phyloP scores from a whole-genome alignment of 2,888 invertebrate genomes.

The Pinctada fucata region DNA sequence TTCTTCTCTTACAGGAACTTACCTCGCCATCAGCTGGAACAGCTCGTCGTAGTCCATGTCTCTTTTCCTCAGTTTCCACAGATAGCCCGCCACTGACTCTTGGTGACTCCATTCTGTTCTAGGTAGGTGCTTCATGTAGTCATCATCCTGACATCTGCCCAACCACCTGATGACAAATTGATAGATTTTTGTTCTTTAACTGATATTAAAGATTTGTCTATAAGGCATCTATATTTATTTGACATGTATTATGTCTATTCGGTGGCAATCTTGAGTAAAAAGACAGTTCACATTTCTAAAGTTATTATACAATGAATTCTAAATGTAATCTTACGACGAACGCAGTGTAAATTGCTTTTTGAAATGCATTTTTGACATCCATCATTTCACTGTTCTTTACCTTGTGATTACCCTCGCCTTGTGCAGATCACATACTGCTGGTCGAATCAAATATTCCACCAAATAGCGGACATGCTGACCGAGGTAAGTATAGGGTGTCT shows the following conservation, averaged over 20 bases:
- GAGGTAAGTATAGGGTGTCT: conserved; percentile 31
- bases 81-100: conserved; percentile 33
- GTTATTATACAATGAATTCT: too few relatives aligned
- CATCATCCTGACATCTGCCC: conserved; percentile 38
- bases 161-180: conserved; percentile 29
- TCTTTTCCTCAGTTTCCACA: conserved; percentile 34
- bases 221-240: too few relatives aligned
- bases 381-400: conserved; percentile 3
- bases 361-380: background rate
- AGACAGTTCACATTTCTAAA: too few relatives aligned
- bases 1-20: background rate
- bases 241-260: too few relatives aligned
- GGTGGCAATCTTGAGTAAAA: too few relatives aligned
- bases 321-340: too few relatives aligned
- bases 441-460: conserved; percentile 53
- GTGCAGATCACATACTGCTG: conserved; percentile 56
- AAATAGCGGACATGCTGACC: conserved; percentile 34
- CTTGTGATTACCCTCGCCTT: conserved; percentile 40
- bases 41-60: conserved; percentile 41
- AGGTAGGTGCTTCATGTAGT: conserved; percentile 35
- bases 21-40: conserved; percentile 37
- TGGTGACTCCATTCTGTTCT: conserved; percentile 35
- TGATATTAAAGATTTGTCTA: background rate
- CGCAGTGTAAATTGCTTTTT: too few relatives aligned
- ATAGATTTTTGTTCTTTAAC: background rate